phyloP scores from a whole-genome alignment of 2,797 vertebrate genomes.

The Mallotus villosus region DNA sequence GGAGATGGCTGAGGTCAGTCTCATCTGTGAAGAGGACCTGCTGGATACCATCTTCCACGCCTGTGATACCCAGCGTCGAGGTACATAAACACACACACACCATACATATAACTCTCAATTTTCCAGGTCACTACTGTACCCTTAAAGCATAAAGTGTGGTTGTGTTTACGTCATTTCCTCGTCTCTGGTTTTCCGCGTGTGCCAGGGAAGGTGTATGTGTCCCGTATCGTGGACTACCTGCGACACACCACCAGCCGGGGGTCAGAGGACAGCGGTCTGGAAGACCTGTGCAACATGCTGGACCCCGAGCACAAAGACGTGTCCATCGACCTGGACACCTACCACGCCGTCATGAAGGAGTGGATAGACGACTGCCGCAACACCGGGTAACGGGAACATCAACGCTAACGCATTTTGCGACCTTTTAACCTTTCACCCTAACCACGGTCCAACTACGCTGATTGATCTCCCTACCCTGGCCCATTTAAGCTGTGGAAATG shows the following conservation, averaged over 20 bases:
- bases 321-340: constrained; percentile 84
- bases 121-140: too few species aligned
- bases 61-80: constrained; percentile 79
- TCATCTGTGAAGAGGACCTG: constrained; percentile 85
- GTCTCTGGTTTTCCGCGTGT: background rate
- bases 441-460: too few species aligned
- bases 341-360: constrained; percentile 83
- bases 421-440: background rate
- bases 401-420: background rate
- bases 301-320: constrained; percentile 85
- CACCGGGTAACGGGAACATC: constrained; percentile 70
- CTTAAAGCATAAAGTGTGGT: too few species aligned
- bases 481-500: too few species aligned
- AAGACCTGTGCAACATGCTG: constrained; percentile 86
- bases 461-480: too few species aligned
- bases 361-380: constrained; percentile 84
- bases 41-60: constrained; percentile 84
- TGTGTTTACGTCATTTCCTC: background rate
- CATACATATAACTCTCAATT: background rate
- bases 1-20: constrained; percentile 64
- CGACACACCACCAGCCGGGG: constrained; percentile 79
- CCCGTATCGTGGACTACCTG: constrained; percentile 84
- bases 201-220: constrained; percentile 86
- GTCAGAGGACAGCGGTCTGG: constrained; percentile 81
- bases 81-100: constrained; percentile 56